Evolutionary conservation across 1,140 invertebrate species (phyloP).

Genomic region (Pseudomyrmex flavicornis): DNA sequence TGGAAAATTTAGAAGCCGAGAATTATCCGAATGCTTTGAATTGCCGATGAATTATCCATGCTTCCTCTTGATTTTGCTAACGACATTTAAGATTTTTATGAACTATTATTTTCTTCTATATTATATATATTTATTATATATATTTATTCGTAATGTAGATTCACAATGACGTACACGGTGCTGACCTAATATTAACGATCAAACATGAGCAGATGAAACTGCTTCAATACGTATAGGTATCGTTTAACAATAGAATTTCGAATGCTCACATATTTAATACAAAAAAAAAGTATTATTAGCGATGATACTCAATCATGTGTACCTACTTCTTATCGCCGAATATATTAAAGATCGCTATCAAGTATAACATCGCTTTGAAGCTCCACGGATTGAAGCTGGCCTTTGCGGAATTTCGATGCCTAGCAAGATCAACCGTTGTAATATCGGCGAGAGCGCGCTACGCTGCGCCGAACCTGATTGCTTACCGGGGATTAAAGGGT

Average conservation of each 20-base stretch:
- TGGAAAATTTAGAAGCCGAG: constrained; percentile 47
- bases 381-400: constrained; percentile 35
- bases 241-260: no score
- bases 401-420: constrained; percentile 58
- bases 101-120: background rate
- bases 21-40: no score
- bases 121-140: no score
- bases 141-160: background rate
- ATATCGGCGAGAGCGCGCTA: constrained; percentile 42
- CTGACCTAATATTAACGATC: no score
- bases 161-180: background rate
- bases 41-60: no score
- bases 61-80: background rate
- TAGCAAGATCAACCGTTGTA: constrained; percentile 60
- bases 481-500: constrained; percentile 63
- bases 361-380: constrained; percentile 58
- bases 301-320: constrained; percentile 11
- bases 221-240: no score
- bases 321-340: constrained; percentile 51
- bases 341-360: constrained; percentile 54
- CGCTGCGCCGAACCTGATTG: constrained; percentile 43
- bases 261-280: background rate
- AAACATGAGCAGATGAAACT: background rate
- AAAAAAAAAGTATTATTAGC: constrained; percentile 41
- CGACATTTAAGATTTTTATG: constrained; percentile 27